These are phyloP conservation scores for Albula glossodonta DNA, from an alignment of 2,113 vertebrate genomes.

Conservation along the genomic window DNA sequence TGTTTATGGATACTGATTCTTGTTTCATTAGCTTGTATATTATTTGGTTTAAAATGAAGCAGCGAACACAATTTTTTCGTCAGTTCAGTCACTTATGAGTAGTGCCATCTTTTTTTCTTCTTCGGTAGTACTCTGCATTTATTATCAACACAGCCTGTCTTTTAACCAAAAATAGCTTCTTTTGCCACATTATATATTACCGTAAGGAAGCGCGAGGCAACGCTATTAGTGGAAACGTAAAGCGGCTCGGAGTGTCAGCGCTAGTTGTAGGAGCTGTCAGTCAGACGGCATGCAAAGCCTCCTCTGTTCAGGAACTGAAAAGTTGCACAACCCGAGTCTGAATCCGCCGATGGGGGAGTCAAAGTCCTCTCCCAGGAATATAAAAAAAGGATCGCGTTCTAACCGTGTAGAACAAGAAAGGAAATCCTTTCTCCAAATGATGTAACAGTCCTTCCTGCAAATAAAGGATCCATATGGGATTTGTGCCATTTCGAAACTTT, in stretches of 20 bases:
- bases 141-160: conserved; percentile 58
- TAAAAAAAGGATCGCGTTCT: not conserved
- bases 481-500: conserved; percentile 10
- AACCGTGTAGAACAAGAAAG: conserved; percentile 6
- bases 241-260: conserved; percentile 57
- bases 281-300: conserved; percentile 57
- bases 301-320: conserved; percentile 59
- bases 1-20: conserved; percentile 27
- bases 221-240: conserved; percentile 69
- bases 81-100: not conserved
- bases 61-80: not conserved
- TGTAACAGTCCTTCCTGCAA: conserved; percentile 7
- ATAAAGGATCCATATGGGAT: conserved; percentile 20
- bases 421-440: conserved; percentile 8
- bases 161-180: conserved; percentile 59
- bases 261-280: conserved; percentile 57
- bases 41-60: conserved; percentile 1
- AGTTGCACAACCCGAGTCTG: conserved; percentile 46
- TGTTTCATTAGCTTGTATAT: conserved; percentile 17
- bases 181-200: conserved; percentile 60
- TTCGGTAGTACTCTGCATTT: conserved; percentile 54
- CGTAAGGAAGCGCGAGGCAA: conserved; percentile 51
- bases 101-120: not conserved
- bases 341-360: conserved; percentile 49
- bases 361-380: conserved; percentile 43